Percentiles rank a stretch among this genome's conserved stretches.
These are phyloP conservation scores for Phylloscopus whistleri DNA, from an alignment of 2,113 vertebrate species.

Conservation along the genomic window DNA sequence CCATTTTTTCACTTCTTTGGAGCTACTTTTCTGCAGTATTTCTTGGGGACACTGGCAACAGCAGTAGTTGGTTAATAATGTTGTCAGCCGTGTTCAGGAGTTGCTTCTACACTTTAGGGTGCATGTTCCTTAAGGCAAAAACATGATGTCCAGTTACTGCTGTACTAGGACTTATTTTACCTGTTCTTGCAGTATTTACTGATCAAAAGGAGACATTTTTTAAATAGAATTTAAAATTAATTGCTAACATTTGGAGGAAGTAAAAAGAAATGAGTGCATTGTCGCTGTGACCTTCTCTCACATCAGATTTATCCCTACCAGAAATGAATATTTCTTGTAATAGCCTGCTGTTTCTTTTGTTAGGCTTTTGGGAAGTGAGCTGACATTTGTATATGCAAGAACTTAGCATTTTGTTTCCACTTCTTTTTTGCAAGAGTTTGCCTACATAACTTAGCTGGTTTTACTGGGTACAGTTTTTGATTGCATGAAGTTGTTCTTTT, in stretches of 20 bases:
- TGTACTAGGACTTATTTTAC: neutral
- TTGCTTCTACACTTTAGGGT: neutral
- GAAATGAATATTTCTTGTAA: neutral
- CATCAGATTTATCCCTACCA: neutral
- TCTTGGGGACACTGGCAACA: neutral
- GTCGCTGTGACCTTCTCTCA: neutral
- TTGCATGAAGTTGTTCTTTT: neutral
- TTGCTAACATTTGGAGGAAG: neutral
- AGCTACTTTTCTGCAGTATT: neutral
- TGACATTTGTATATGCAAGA: neutral
- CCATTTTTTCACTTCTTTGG: neutral
- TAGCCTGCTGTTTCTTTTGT: neutral
- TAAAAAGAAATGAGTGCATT: neutral
- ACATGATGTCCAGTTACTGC: neutral
- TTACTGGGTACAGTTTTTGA: neutral
- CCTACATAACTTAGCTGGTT: neutral
- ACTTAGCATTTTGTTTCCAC: neutral
- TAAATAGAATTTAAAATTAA: neutral
- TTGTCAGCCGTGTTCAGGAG: neutral
- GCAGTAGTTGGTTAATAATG: neutral
- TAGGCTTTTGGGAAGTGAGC: neutral
- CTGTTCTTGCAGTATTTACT: neutral
- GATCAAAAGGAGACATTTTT: neutral
- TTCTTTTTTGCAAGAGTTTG: neutral
- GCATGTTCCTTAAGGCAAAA: neutral